Percentiles rank a stretch among this genome's conserved stretches.
Evolutionary conservation across 2,888 invertebrate genomes (phyloP).

Genomic region (Sarcophaga caerulescens): DNA sequence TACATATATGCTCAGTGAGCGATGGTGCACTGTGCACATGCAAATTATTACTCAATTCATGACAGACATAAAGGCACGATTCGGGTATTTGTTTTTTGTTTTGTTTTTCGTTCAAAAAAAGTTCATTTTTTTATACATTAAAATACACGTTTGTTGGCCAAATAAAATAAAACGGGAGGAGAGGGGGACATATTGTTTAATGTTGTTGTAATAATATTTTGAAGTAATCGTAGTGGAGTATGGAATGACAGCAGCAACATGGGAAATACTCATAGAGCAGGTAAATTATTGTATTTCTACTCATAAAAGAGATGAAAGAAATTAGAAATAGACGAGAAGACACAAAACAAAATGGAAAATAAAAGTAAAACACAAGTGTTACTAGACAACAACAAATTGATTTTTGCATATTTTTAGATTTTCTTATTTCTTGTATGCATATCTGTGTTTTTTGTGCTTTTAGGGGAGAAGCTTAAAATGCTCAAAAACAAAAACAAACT

Average conservation of each 20-base stretch:
- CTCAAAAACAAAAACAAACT: conserved; percentile 7
- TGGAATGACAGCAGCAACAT: conserved; percentile 35
- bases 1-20: too few relatives aligned
- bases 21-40: not conserved
- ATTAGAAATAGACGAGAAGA: conserved; percentile 20
- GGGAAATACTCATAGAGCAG: conserved; percentile 18
- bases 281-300: conserved; percentile 31
- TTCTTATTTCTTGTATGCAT: conserved; percentile 13
- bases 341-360: not conserved
- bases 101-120: not conserved
- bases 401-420: conserved; percentile 2
- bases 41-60: conserved; percentile 59
- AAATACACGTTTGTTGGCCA: conserved; percentile 2
- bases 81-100: conserved; percentile 34
- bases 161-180: too few relatives aligned
- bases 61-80: conserved; percentile 58
- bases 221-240: not conserved
- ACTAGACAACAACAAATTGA: conserved; percentile 45
- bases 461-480: not conserved
- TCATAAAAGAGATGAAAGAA: conserved; percentile 44
- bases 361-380: conserved; percentile 59
- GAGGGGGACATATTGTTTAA: too few relatives aligned
- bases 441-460: conserved; percentile 19
- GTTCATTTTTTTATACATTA: conserved; percentile 16
- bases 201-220: not conserved